Percentiles rank a stretch among this genome's conserved stretches.
phyloP scores from a whole-genome alignment of 2,113 vertebrate species.

The Vimba vimba region DNA sequence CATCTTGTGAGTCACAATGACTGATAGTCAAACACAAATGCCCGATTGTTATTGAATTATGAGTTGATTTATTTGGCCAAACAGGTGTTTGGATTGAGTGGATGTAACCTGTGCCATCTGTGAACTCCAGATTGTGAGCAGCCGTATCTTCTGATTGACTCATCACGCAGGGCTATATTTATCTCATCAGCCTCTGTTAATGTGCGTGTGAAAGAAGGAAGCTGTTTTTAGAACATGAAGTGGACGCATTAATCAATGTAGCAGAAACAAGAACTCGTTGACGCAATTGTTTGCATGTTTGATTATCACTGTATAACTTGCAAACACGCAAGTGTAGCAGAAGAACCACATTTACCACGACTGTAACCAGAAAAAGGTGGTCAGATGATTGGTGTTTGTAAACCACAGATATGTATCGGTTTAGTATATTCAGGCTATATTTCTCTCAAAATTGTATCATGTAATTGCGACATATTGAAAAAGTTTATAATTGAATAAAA shows the following conservation, averaged over 20 bases:
- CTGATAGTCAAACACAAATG: neutral
- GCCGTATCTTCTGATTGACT: neutral
- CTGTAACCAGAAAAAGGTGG: neutral
- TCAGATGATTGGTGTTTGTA: neutral
- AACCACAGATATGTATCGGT: neutral
- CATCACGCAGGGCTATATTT: neutral
- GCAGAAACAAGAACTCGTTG: conserved; percentile 1
- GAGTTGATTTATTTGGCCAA: conserved; percentile 22
- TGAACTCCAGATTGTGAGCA: neutral
- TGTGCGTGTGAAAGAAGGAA: neutral
- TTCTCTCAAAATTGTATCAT: too few relatives aligned
- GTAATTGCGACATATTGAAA: too few relatives aligned
- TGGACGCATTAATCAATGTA: conserved; percentile 17
- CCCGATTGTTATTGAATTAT: neutral
- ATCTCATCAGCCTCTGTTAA: conserved; percentile 1
- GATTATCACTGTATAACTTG: conserved; percentile 15
- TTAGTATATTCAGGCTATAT: too few relatives aligned
- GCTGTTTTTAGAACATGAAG: conserved; percentile 3
- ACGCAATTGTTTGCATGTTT: conserved; percentile 16
- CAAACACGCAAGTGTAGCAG: conserved; percentile 24
- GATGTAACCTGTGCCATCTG: conserved; percentile 8
- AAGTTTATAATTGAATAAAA: too few relatives aligned
- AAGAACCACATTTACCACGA: neutral
- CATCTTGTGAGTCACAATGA: neutral
- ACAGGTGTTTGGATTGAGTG: conserved; percentile 7